Percentiles rank a stretch among this genome's conserved stretches.
Conservation (phyloP, 37 sponge, comb jelly and placozoan genomes). For the Aphrocallistes beatrix region DNA sequence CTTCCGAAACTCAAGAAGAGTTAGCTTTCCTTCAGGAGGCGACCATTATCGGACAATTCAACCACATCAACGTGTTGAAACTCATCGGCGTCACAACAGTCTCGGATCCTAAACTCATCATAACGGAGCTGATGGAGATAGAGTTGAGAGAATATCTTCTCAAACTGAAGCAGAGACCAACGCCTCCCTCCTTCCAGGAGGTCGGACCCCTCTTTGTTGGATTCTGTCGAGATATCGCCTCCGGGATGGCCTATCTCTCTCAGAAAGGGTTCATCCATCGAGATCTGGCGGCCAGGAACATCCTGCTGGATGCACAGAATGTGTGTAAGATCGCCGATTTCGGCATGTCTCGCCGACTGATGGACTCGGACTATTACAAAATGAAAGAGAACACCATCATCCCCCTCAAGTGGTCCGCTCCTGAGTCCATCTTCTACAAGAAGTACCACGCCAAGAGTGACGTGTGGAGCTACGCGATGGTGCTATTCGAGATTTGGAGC, state of each 20-base stretch:
- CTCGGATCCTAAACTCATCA: not conserved
- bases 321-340: slow-evolving; percentile 8
- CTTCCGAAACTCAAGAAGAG: not conserved
- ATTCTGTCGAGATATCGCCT: not conserved
- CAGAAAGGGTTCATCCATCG: slow-evolving; percentile 12
- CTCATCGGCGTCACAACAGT: not conserved
- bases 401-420: slow-evolving; percentile 2
- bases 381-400: not conserved
- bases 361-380: not conserved
- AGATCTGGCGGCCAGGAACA: not conserved
- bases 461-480: slow-evolving; percentile 6
- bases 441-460: not conserved
- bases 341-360: not conserved
- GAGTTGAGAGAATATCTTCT: not conserved
- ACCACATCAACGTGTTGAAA: not conserved
- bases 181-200: not conserved
- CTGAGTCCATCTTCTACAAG: not conserved
- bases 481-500: slow-evolving; percentile 16
- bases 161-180: not conserved
- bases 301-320: not conserved
- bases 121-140: slow-evolving; percentile 17
- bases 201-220: not conserved
- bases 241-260: not conserved
- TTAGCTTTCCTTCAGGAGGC: slow-evolving; percentile 4
- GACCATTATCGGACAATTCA: not conserved